Conservation (phyloP, 2,888 invertebrate genomes). For the Erynnis tages region DNA sequence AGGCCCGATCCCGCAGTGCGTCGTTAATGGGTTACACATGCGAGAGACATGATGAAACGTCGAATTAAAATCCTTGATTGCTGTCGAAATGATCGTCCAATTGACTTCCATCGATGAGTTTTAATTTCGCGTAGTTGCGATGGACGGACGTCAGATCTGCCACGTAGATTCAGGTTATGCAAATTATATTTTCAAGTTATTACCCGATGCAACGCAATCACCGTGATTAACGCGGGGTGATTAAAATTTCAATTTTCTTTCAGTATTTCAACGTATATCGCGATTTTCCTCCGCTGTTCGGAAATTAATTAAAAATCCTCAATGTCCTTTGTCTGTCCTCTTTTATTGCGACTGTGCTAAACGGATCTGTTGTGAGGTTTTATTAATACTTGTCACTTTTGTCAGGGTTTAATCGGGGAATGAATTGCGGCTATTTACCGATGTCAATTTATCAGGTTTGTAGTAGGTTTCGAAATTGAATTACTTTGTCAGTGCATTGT, state of each 20-base stretch:
- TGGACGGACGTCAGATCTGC: not conserved
- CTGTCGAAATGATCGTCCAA: slow-evolving; percentile 27
- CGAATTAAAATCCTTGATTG: slow-evolving; percentile 28
- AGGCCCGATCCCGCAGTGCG: too few relatives aligned
- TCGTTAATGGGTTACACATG: too few relatives aligned
- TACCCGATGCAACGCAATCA: slow-evolving; percentile 24
- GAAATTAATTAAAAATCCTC: slow-evolving; percentile 21
- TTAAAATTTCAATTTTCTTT: slow-evolving; percentile 28
- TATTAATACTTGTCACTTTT: slow-evolving; percentile 2
- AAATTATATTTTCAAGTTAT: slow-evolving; percentile 27
- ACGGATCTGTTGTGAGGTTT: slow-evolving; percentile 3
- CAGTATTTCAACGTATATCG: slow-evolving; percentile 8
- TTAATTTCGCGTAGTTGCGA: slow-evolving; percentile 12
- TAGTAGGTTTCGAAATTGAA: not conserved
- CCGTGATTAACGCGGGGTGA: slow-evolving; percentile 25
- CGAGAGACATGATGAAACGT: slow-evolving; percentile 27
- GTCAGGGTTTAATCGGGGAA: not conserved
- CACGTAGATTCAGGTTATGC: slow-evolving; percentile 19
- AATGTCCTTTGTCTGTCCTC: not conserved
- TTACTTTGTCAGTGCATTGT: too few relatives aligned
- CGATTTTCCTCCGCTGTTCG: slow-evolving; percentile 14
- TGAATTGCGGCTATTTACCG: not conserved
- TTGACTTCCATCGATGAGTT: slow-evolving; percentile 17
- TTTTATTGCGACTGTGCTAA: not conserved
- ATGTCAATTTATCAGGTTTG: too few relatives aligned